Percentiles rank a stretch among this genome's conserved stretches.
Conservation (phyloP, 2,888 invertebrate species). For the Atethmia centrago region DNA sequence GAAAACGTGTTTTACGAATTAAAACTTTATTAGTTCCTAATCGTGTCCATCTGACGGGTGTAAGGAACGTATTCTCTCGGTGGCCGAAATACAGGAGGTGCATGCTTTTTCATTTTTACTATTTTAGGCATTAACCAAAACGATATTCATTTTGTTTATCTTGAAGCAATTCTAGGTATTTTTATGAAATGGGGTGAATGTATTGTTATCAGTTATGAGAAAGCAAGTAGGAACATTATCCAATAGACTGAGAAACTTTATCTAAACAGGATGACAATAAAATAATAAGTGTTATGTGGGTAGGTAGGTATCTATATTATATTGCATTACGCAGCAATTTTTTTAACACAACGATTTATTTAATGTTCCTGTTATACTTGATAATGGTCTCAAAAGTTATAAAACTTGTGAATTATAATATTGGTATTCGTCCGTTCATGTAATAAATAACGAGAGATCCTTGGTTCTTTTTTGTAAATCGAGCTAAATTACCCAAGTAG, state of each 20-base stretch:
- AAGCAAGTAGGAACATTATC: slow-evolving; percentile 4
- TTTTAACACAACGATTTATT: neutral
- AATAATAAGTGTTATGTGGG: neutral
- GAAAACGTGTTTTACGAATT: too few species aligned
- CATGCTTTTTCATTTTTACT: neutral
- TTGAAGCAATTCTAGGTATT: slow-evolving; percentile 1
- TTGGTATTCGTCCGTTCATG: neutral
- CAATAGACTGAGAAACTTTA: slow-evolving; percentile 10
- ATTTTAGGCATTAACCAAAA: neutral
- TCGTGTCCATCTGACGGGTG: too few species aligned
- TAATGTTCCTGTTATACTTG: neutral
- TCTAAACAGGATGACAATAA: slow-evolving; percentile 1
- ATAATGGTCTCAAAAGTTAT: neutral
- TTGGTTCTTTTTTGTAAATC: neutral
- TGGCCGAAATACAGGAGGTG: too few species aligned
- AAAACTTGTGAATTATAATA: neutral
- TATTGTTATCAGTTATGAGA: slow-evolving; percentile 30
- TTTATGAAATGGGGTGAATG: slow-evolving; percentile 39
- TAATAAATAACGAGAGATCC: neutral
- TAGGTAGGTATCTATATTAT: neutral
- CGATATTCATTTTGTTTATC: slow-evolving; percentile 1
- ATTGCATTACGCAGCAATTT: slow-evolving; percentile 7
- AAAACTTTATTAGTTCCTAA: too few species aligned
- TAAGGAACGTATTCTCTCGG: too few species aligned
- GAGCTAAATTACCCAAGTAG: neutral